Evolutionary conservation across 2,888 invertebrate genomes (phyloP).

Genomic region (Halictus quadricinctus): DNA sequence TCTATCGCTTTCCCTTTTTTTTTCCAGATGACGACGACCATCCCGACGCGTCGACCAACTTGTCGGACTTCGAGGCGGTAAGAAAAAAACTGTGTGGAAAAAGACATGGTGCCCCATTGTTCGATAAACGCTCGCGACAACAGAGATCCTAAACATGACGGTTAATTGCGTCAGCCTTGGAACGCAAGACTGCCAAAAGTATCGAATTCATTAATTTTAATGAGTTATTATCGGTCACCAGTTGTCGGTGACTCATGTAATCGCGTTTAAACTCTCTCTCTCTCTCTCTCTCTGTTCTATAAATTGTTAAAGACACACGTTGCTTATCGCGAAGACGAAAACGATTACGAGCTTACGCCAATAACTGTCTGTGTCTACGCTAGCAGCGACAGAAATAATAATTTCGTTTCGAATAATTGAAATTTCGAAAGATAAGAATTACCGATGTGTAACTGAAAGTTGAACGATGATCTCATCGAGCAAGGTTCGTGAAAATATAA

Average conservation of each 20-base stretch:
- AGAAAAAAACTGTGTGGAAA: neutral
- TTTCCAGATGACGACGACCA: neutral
- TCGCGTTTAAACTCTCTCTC: constrained; percentile 12
- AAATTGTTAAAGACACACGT: neutral
- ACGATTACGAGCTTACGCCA: neutral
- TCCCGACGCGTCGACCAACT: neutral
- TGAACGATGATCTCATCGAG: neutral
- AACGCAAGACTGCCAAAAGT: neutral
- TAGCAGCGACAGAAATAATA: neutral
- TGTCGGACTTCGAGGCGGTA: neutral
- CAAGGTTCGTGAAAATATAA: neutral
- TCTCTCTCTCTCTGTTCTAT: neutral
- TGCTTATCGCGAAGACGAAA: neutral
- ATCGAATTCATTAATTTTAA: constrained; percentile 35
- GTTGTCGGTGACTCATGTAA: constrained; percentile 30
- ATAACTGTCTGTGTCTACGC: neutral
- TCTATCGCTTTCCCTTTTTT: neutral
- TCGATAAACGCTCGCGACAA: neutral
- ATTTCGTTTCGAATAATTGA: neutral
- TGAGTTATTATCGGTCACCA: constrained; percentile 21
- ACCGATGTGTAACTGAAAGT: neutral
- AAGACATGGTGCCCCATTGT: neutral
- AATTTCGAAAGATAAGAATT: neutral
- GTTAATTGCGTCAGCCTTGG: constrained; percentile 15
- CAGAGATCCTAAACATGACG: neutral